A percentile compares a stretch with the other conserved stretches of the same genome.
Conservation (phyloP, 2,113 vertebrate species). For the Zosterops japonicus region DNA sequence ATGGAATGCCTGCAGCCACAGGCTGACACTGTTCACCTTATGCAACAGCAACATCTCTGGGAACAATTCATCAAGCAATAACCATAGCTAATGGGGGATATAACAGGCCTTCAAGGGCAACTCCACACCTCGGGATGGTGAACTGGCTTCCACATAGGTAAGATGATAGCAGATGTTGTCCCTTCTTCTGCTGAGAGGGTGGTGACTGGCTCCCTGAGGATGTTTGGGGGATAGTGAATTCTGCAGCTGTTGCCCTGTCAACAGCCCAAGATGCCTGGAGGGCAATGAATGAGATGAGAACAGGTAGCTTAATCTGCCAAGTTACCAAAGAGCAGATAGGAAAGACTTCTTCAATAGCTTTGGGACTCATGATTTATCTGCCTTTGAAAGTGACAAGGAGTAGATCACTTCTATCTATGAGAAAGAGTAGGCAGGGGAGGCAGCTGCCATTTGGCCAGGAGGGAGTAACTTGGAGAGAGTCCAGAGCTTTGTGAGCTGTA, state of each 20-base stretch:
- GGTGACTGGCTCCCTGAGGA: fast-evolving
- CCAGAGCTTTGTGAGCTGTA: background rate
- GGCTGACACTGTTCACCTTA: background rate
- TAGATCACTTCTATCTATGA: background rate
- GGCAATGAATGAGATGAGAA: background rate
- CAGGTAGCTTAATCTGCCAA: background rate
- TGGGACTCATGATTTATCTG: background rate
- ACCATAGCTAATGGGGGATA: background rate
- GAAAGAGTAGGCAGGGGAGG: background rate
- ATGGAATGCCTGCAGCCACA: fast-evolving
- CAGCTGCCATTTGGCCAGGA: background rate
- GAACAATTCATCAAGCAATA: background rate
- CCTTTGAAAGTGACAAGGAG: background rate
- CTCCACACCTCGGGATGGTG: background rate
- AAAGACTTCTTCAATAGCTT: background rate
- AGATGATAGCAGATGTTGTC: background rate
- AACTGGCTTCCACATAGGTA: background rate
- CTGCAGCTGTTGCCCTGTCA: background rate
- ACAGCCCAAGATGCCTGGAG: background rate
- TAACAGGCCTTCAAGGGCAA: background rate
- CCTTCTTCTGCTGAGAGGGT: background rate
- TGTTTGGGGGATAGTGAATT: background rate
- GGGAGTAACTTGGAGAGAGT: background rate
- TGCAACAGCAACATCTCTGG: background rate
- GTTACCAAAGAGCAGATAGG: background rate